Conservation (phyloP, 2,113 vertebrate genomes). For the Terrapene triunguis region DNA sequence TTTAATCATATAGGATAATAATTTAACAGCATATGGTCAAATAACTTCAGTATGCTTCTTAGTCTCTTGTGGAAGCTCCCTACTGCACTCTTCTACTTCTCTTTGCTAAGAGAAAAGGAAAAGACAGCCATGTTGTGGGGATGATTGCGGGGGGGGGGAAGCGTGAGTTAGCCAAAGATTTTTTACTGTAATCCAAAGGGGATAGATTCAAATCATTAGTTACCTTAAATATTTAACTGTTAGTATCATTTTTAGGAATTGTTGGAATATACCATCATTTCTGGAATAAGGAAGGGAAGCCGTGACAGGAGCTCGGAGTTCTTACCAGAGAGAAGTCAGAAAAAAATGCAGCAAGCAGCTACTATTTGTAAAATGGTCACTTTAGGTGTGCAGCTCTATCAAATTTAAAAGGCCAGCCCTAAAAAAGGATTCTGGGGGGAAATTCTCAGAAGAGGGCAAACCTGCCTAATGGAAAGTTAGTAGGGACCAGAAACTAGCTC, state of each 20-base stretch:
- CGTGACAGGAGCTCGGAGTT: neutral
- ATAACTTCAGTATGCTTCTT: neutral
- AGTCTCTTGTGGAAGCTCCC: too few species aligned
- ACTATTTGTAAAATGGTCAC: neutral
- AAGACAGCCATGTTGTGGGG: neutral
- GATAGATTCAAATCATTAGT: too few species aligned
- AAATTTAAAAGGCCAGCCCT: neutral
- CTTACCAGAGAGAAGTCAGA: neutral
- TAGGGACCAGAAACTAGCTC: neutral
- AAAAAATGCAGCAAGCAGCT: neutral
- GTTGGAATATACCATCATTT: neutral
- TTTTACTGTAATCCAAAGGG: too few species aligned
- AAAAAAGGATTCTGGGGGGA: neutral
- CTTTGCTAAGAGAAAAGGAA: neutral
- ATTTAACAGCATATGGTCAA: fast-evolving
- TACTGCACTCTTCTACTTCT: neutral
- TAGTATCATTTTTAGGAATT: neutral
- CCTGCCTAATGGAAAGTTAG: too few species aligned
- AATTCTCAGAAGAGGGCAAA: too few species aligned
- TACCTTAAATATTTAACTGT: neutral
- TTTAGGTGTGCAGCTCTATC: neutral
- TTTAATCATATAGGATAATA: neutral
- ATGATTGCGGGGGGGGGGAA: fast-evolving
- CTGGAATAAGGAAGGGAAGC: neutral
- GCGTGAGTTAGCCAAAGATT: fast-evolving